phyloP scores from a whole-genome alignment of 2,113 vertebrate genomes.

The Clarias gariepinus region DNA sequence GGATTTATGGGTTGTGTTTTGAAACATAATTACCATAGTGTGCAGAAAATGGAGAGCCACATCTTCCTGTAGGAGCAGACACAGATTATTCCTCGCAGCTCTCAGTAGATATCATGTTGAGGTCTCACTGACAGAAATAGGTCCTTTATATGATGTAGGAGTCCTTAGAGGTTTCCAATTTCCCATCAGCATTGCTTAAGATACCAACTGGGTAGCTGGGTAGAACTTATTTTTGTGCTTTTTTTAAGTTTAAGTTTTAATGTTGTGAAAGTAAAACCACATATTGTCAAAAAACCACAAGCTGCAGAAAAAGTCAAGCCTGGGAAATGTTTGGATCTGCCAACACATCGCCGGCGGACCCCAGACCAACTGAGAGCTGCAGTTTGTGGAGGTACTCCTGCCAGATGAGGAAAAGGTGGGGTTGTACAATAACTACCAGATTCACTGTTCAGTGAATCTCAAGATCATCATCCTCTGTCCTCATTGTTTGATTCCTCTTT shows the following conservation, averaged over 20 bases:
- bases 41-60: conserved; percentile 18
- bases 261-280: conserved; percentile 62
- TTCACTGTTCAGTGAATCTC: neutral
- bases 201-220: conserved; percentile 48
- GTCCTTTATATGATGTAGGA: conserved; percentile 48
- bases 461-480: conserved; percentile 22
- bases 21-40: conserved; percentile 35
- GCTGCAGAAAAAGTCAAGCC: conserved; percentile 54
- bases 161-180: conserved; percentile 54
- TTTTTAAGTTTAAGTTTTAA: conserved; percentile 44
- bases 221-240: conserved; percentile 10
- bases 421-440: conserved; percentile 20
- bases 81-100: conserved; percentile 44
- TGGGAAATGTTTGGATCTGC: conserved; percentile 63
- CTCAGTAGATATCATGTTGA: conserved; percentile 38
- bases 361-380: conserved; percentile 36
- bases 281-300: conserved; percentile 58
- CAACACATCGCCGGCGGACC: conserved; percentile 47
- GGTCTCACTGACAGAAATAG: conserved; percentile 48
- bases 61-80: conserved; percentile 26
- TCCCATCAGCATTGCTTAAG: conserved; percentile 51
- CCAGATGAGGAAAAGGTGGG: conserved; percentile 36
- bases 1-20: conserved; percentile 22
- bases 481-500: conserved; percentile 20
- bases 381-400: conserved; percentile 31